Base-by-base conservation (phyloP, 2,113 vertebrate species). In the Candoia aspera region DNA sequence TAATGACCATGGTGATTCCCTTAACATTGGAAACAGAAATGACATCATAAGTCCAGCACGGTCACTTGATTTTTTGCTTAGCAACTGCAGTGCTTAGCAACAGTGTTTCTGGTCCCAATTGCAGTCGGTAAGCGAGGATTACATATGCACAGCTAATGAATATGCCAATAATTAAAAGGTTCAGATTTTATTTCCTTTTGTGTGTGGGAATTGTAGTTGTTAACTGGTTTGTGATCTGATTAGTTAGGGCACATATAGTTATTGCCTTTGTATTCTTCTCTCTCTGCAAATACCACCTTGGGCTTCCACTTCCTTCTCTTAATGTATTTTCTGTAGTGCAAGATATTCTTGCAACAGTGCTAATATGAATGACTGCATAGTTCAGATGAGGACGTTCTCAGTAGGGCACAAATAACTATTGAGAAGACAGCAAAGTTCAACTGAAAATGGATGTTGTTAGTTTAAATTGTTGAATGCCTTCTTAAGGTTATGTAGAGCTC, bases 361-460 rank as follows among this genome's bases (percentile, higher is more conserved):
- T 42, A 79, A 6, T 86, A 64, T 54, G 10, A 91, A 68, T 68
- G 29, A 49, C 46, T 23, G 33, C 15, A 21, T 60, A 49, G 84
- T 95, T 95, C 93, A 94, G 94, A 90, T 94, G 26, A 1, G 93
- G 93, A 90, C 87, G 88, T 92, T 94, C 90, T 92, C 92, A 94
- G 62, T 83, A 84, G 83, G 94, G 91, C 86, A 93, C 95, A 95
- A 96, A 92, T 91, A 92, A 90, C 95, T 95, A 87, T 94, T 96
- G 95, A 96, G 85, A 93, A 92, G 83, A 93, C 19, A 87, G 15
- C 57, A 59, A 87, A 42, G 29, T 13, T 15, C n/a, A 12, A 12
- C 29, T n/a, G n/a, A n/a, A 68, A n/a, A 68, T n/a, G 1, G n/a
- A 6, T 68, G n/a, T 29, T 68, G 13, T 15, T n/a, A 29, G 64